Evolutionary conservation across 1,140 invertebrate genomes (phyloP).

Genomic region (Heliconius nattereri): DNA sequence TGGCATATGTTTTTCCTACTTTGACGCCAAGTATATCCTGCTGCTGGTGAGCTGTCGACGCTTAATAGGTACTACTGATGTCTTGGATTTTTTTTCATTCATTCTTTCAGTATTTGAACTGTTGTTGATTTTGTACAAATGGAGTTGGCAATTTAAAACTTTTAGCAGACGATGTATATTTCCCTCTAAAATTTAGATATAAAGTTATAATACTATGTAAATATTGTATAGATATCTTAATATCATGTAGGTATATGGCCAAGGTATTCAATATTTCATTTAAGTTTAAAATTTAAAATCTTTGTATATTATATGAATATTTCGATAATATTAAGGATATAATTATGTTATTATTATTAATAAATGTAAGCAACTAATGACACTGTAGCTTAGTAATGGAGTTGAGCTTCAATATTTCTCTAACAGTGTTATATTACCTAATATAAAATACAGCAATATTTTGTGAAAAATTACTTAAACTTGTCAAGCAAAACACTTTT

Average conservation of each 20-base stretch:
- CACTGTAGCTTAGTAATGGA: background rate
- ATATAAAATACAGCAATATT: background rate
- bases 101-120: too few relatives aligned
- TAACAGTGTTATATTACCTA: background rate
- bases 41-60: too few relatives aligned
- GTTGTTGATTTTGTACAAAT: background rate
- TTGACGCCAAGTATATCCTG: background rate
- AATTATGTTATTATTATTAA: background rate
- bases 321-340: background rate
- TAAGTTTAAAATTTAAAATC: background rate
- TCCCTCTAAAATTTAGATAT: background rate
- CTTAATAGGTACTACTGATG: too few relatives aligned
- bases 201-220: background rate
- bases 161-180: background rate
- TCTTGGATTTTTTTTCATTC: too few relatives aligned
- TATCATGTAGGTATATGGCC: conserved; percentile 8
- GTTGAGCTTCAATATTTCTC: background rate
- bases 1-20: background rate
- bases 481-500: background rate
- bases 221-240: conserved; percentile 10
- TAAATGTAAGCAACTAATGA: background rate
- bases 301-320: conserved; percentile 4
- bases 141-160: background rate
- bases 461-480: background rate
- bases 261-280: background rate